phyloP scores from a whole-genome alignment of 1,140 invertebrate genomes.

The Danaus plexippus region DNA sequence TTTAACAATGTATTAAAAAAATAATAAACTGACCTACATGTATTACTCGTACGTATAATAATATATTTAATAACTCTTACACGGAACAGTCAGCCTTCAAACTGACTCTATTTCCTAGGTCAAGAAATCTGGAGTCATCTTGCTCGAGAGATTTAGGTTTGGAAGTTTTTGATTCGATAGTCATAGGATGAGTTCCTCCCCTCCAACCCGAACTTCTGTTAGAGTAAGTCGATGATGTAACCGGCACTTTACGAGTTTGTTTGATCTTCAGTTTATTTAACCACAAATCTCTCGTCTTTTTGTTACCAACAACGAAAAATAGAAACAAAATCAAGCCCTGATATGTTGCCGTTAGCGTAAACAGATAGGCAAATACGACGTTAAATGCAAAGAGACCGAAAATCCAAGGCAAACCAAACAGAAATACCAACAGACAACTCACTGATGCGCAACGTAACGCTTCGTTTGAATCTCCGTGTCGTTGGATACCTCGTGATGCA shows the following conservation, averaged over 20 bases:
- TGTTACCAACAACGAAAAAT: constrained; percentile 71
- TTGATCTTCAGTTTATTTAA: constrained; percentile 62
- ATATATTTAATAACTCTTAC: no score
- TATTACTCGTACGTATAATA: no score
- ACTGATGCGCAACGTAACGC: constrained; percentile 60
- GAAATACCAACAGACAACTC: constrained; percentile 65
- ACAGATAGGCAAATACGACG: constrained; percentile 65
- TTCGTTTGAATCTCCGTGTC: constrained; percentile 63
- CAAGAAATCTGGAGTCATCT: constrained; percentile 57
- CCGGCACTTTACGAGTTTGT: constrained; percentile 59
- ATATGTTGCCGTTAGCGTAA: constrained; percentile 65
- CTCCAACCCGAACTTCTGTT: constrained; percentile 46
- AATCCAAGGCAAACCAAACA: constrained; percentile 70
- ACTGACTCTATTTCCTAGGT: constrained; percentile 20
- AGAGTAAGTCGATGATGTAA: constrained; percentile 62
- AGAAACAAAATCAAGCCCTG: constrained; percentile 72
- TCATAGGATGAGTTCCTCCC: constrained; percentile 18
- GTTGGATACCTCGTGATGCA: constrained; percentile 56
- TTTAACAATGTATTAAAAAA: no score
- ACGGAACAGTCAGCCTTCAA: no score
- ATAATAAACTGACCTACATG: no score
- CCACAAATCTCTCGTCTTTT: constrained; percentile 70
- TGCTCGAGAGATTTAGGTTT: constrained; percentile 49
- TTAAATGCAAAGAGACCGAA: constrained; percentile 63
- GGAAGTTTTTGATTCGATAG: constrained; percentile 37